Evolutionary conservation across 2,797 vertebrate genomes (phyloP), one percentile per base, ranked within the genome.

Genomic region (Molossus alvarezi): DNA sequence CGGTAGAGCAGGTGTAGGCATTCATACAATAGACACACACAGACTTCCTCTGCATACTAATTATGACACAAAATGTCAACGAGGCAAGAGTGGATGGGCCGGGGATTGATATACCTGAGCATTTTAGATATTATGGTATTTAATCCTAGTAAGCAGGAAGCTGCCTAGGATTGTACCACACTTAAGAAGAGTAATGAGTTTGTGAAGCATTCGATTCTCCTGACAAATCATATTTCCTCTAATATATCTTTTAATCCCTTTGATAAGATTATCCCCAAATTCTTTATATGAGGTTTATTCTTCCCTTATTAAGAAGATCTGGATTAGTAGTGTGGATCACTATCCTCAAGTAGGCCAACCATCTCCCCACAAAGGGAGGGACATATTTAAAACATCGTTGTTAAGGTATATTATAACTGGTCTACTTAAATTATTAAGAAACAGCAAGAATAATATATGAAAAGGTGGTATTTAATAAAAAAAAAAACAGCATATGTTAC

Each of bases 21-120:
- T 25, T 81, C 86, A 29, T 33, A 77, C 55, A 60, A 37, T 15
- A 41, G n/a, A 82, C 27, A 33, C 20, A 27, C 0, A 15, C 45
- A 83, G 64, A 53, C 14, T 57, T 87, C 55, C 79, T 90, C 48
- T 60, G 45, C 60, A 82, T 69, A n/a, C n/a, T 86, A 67, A 95
- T 65, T 55, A 72, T 9, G 53, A 55, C 45, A 29, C 45, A 88
- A 71, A 64, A 71, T 55, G 18, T 25, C 79, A 93, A n/a, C 14
- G 57, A 73, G 33, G 72, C 37, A 81, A 71, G 29, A 65, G 33
- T 13, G 67, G 33, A n/a, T 27, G 2, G 58, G 5, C 6, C 60
- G 83, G 41, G 17, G 41, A 9, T 37, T 72, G 55, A n/a, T 11
- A 84, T 1, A 23, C 14, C 72, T 73, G n/a, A 55, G 60, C 23